These are phyloP conservation scores for Atherinomorus stipes DNA, from an alignment of 2,113 vertebrate species.

Conservation along the genomic window DNA sequence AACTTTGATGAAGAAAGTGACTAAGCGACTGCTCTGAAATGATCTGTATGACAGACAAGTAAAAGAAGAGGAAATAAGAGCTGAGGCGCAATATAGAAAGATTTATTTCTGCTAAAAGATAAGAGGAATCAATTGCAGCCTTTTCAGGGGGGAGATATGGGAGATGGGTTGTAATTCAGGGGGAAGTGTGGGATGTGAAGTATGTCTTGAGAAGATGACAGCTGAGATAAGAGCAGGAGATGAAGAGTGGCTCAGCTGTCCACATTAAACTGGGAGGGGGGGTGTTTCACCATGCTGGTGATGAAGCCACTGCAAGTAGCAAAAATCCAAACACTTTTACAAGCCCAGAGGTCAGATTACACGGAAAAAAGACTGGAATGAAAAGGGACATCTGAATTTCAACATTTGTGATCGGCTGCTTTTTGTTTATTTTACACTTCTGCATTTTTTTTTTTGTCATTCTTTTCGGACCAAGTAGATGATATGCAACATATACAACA, in stretches of 20 bases:
- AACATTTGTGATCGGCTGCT: too few relatives aligned
- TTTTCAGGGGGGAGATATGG: conserved; percentile 7
- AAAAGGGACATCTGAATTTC: too few relatives aligned
- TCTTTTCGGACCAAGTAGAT: too few relatives aligned
- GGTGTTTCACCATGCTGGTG: too few relatives aligned
- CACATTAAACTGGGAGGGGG: background rate
- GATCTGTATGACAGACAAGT: conserved; percentile 30
- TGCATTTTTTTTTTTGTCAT: too few relatives aligned
- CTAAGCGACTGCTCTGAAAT: background rate
- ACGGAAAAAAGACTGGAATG: too few relatives aligned
- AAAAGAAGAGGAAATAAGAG: conserved; percentile 26
- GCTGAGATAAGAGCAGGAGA: conserved; percentile 12
- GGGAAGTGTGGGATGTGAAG: conserved; percentile 22
- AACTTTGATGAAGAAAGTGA: background rate
- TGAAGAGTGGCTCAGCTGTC: background rate
- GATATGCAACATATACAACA: too few relatives aligned
- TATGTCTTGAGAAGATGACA: conserved; percentile 35
- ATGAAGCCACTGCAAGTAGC: too few relatives aligned
- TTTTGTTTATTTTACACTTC: too few relatives aligned
- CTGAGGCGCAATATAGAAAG: conserved; percentile 1
- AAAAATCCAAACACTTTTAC: too few relatives aligned
- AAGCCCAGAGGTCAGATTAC: too few relatives aligned
- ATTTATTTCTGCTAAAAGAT: conserved; percentile 52
- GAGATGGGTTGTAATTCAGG: conserved; percentile 34
- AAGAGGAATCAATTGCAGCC: conserved; percentile 26